phyloP scores from a whole-genome alignment of 2,797 vertebrate species.

The Halcyon chelicuti region DNA sequence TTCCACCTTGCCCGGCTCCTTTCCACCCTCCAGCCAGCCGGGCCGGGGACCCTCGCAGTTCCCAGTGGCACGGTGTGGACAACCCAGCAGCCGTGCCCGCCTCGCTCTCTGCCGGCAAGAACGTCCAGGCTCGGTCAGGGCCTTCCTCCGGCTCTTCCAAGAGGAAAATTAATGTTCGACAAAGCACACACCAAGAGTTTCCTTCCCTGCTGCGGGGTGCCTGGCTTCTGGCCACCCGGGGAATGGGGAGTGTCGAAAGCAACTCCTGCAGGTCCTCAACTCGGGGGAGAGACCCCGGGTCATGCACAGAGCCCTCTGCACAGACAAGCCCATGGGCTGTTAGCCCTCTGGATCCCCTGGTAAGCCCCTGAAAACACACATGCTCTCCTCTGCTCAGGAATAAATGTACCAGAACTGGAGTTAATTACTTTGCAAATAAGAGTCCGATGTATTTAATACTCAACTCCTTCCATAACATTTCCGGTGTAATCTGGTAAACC shows the following conservation, averaged over 20 bases:
- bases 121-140: neutral
- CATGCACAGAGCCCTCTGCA: fast-evolving
- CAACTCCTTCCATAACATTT: fast-evolving
- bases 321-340: fast-evolving
- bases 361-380: fast-evolving
- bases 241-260: neutral
- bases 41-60: neutral
- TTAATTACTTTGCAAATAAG: fast-evolving
- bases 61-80: fast-evolving
- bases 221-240: neutral
- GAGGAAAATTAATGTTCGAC: neutral
- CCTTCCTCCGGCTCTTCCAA: neutral
- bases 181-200: fast-evolving
- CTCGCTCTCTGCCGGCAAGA: fast-evolving
- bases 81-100: neutral
- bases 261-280: too few species aligned
- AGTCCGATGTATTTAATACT: fast-evolving
- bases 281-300: fast-evolving
- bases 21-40: too few species aligned
- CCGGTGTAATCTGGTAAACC: neutral
- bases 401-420: fast-evolving
- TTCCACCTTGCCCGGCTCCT: neutral
- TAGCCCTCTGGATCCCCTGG: fast-evolving
- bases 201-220: too few species aligned
- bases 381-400: fast-evolving